These are phyloP conservation scores for Characodon lateralis DNA, from an alignment of 2,797 vertebrate species.

Conservation along the genomic window DNA sequence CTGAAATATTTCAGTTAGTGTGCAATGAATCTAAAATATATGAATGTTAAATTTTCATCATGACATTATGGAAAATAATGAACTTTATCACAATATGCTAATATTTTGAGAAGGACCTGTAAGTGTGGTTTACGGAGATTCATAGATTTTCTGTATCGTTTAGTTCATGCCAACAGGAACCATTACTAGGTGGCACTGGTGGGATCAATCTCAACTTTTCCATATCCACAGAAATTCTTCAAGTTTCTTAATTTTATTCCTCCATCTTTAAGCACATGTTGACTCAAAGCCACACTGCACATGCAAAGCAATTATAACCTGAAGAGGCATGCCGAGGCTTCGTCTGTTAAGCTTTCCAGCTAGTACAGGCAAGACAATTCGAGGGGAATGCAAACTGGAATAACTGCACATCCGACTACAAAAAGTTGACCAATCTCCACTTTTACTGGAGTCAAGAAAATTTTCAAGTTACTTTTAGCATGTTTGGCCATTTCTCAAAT, in stretches of 20 bases:
- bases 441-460: neutral
- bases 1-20: no score
- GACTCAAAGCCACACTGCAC: constrained; percentile 10
- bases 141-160: no score
- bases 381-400: neutral
- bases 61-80: no score
- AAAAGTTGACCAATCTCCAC: neutral
- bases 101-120: no score
- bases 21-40: no score
- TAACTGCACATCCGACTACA: neutral
- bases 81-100: no score
- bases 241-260: neutral
- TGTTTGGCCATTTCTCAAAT: neutral
- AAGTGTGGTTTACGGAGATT: no score
- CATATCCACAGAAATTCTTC: no score
- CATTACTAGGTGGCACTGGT: no score
- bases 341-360: neutral
- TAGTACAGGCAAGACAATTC: constrained; percentile 1
- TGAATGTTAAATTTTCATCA: no score
- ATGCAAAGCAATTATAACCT: constrained; percentile 2
- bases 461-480: neutral
- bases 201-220: no score
- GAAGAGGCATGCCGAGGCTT: constrained; percentile 21
- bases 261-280: neutral
- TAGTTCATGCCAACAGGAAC: no score